These are phyloP conservation scores for Rhagoletis zephyria DNA, from an alignment of 1,140 invertebrate species.

Conservation along the genomic window DNA sequence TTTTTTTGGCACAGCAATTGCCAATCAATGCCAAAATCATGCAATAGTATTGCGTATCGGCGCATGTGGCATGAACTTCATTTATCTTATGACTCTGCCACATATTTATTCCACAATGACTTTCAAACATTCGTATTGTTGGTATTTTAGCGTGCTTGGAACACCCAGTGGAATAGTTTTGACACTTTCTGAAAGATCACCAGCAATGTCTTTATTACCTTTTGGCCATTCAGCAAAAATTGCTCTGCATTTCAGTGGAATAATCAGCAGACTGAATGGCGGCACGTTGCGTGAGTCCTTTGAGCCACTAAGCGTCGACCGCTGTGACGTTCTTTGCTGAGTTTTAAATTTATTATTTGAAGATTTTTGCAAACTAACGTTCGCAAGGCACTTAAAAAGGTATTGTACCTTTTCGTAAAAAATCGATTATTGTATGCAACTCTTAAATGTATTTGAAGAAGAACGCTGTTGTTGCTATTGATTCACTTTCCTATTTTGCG, in stretches of 20 bases:
- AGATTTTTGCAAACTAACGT: slow-evolving; percentile 31
- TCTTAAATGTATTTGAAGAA: not conserved
- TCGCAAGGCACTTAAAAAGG: not conserved
- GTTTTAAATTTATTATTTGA: not conserved
- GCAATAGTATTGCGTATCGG: not conserved
- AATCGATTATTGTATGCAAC: not conserved
- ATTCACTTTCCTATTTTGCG: not conserved
- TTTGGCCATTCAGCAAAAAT: slow-evolving; percentile 4
- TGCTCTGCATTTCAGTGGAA: slow-evolving; percentile 3
- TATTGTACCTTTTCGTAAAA: not conserved
- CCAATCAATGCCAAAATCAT: slow-evolving; percentile 40
- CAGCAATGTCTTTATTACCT: slow-evolving; percentile 35
- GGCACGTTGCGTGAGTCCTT: slow-evolving; percentile 26
- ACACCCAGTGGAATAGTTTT: slow-evolving; percentile 23
- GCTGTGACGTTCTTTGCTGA: slow-evolving; percentile 34
- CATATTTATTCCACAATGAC: slow-evolving; percentile 9
- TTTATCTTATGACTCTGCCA: not conserved
- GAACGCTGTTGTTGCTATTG: not conserved
- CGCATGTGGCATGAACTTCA: slow-evolving; percentile 29
- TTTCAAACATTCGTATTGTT: slow-evolving; percentile 21
- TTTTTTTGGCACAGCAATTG: not conserved
- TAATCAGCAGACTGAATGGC: slow-evolving; percentile 2
- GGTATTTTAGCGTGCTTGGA: not conserved
- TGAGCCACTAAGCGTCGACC: slow-evolving; percentile 10
- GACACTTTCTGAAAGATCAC: slow-evolving; percentile 46